Percentiles rank a stretch among this genome's conserved stretches.
phyloP scores from a whole-genome alignment of 2,113 vertebrate genomes.

The Odontesthes bonariensis region DNA sequence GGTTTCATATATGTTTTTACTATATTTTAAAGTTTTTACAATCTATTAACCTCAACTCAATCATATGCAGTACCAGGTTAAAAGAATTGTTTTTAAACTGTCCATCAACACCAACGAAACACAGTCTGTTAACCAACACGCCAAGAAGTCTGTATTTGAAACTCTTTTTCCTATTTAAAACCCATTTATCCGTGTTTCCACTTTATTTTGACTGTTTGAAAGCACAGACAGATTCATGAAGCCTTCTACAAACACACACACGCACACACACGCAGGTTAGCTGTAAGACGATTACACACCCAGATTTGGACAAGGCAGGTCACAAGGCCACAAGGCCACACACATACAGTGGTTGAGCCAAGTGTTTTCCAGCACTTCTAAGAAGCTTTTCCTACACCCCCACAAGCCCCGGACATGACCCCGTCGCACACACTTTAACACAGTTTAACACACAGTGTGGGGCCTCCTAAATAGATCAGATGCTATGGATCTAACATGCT shows the following conservation, averaged over 20 bases:
- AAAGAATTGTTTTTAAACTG: too few relatives aligned
- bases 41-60: too few relatives aligned
- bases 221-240: neutral
- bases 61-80: too few relatives aligned
- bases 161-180: too few relatives aligned
- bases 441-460: conserved; percentile 23
- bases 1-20: too few relatives aligned
- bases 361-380: conserved; percentile 72
- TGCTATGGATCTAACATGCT: conserved; percentile 73
- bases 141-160: too few relatives aligned
- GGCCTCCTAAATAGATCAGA: conserved; percentile 78
- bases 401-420: conserved; percentile 67
- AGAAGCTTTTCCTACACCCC: conserved; percentile 68
- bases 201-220: neutral
- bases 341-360: conserved; percentile 62
- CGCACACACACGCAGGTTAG: conserved; percentile 11
- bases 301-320: conserved; percentile 53
- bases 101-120: too few relatives aligned
- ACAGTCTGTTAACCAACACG: too few relatives aligned
- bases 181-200: neutral
- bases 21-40: too few relatives aligned
- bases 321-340: conserved; percentile 66
- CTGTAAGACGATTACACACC: conserved; percentile 36
- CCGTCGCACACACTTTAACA: conserved; percentile 59
- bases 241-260: neutral